These are phyloP conservation scores for Lethenteron camtschaticum DNA, from an alignment of 2,113 vertebrate species.

Conservation along the genomic window DNA sequence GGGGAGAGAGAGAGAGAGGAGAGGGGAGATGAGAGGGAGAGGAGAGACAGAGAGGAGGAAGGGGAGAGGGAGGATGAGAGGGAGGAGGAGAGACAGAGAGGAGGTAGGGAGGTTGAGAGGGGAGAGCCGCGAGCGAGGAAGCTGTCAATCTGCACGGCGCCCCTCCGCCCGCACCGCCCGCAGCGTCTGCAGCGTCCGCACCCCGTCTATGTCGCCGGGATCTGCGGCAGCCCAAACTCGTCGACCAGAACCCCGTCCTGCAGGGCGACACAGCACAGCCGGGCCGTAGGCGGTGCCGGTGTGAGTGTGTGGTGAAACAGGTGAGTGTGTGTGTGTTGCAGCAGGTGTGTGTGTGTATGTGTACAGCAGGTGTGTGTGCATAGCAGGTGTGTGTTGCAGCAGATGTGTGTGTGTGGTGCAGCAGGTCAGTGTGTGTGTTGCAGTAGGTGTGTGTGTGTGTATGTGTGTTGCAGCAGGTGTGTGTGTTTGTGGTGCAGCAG, in stretches of 20 bases:
- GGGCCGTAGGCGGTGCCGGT: not conserved
- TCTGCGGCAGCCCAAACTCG: slow-evolving; percentile 87
- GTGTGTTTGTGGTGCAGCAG: not conserved
- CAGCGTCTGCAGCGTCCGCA: not conserved
- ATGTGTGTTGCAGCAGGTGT: not conserved
- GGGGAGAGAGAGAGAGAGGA: not conserved
- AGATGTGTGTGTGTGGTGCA: not conserved
- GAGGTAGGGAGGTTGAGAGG: not conserved
- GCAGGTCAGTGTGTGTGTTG: not conserved
- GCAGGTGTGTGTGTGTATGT: too few species aligned
- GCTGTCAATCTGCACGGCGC: not conserved
- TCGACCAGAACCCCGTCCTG: slow-evolving; percentile 90
- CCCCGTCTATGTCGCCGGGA: slow-evolving; percentile 50
- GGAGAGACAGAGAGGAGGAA: not conserved
- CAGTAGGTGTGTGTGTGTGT: not conserved
- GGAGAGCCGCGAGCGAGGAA: not conserved
- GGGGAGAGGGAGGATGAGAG: not conserved
- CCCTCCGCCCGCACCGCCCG: not conserved
- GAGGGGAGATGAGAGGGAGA: not conserved
- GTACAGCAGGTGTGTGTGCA: too few species aligned
- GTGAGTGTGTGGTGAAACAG: not conserved
- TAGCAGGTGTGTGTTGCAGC: too few species aligned
- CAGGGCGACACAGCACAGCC: slow-evolving; percentile 9
- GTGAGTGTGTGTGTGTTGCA: not conserved
- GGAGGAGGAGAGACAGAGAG: too few species aligned